Percentiles rank a stretch among this genome's conserved stretches.
Evolutionary conservation across 2,113 vertebrate genomes (phyloP).

Genomic region (Colinus virginianus): DNA sequence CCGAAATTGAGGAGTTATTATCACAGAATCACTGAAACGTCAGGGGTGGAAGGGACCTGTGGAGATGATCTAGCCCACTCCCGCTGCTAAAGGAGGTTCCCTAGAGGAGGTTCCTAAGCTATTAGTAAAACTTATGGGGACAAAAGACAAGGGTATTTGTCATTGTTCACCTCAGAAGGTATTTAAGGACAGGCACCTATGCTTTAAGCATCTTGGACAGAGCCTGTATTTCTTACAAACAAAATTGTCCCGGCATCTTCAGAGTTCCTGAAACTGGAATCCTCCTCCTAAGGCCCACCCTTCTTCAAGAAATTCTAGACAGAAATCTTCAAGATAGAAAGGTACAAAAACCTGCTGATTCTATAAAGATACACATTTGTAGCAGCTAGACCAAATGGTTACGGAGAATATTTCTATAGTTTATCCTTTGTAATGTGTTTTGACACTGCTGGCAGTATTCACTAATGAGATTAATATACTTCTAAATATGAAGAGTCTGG

Average conservation of each 20-base stretch:
- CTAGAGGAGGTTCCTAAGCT: not conserved
- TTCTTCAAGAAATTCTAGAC: not conserved
- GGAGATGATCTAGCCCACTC: too few relatives aligned
- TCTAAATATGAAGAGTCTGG: not conserved
- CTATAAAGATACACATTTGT: not conserved
- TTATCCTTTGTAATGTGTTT: not conserved
- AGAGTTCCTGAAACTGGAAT: not conserved
- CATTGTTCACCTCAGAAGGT: not conserved
- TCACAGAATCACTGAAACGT: not conserved
- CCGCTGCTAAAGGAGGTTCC: too few relatives aligned
- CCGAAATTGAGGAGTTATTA: not conserved
- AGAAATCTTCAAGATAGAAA: not conserved
- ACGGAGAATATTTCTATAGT: not conserved
- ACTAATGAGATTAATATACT: not conserved
- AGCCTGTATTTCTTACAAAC: not conserved
- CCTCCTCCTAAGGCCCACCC: not conserved
- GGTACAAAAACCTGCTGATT: not conserved
- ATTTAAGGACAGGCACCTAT: not conserved
- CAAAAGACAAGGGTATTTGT: not conserved
- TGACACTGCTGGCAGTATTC: not conserved
- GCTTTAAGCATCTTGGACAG: not conserved
- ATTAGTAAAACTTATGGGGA: not conserved
- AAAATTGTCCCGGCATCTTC: not conserved
- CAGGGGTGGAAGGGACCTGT: too few relatives aligned
- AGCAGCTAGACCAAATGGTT: not conserved